phyloP scores from a whole-genome alignment of 2,113 vertebrate genomes.

The Corythornis madagascariensis region DNA sequence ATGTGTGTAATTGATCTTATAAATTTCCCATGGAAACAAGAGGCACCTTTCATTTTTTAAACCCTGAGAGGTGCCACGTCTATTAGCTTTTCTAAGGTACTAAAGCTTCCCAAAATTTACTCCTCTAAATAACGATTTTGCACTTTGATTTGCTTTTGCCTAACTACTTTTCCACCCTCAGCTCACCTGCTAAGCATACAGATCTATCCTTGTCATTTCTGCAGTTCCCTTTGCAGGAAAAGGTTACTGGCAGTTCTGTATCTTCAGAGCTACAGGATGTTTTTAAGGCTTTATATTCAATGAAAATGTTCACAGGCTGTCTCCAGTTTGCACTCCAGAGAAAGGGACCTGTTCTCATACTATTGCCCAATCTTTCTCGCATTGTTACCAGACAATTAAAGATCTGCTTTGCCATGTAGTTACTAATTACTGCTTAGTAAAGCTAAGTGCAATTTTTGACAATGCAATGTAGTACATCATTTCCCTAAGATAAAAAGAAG shows the following conservation, averaged over 20 bases:
- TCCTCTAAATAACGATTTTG: neutral
- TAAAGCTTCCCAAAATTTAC: neutral
- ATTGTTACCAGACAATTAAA: neutral
- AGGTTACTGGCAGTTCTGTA: neutral
- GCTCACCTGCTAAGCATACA: rapidly evolving
- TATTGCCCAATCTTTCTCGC: neutral
- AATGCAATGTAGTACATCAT: neutral
- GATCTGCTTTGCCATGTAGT: neutral
- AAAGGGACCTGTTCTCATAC: neutral
- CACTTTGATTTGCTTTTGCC: neutral
- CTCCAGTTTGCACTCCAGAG: neutral
- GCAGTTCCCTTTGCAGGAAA: neutral
- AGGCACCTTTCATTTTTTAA: neutral
- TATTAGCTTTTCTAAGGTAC: neutral
- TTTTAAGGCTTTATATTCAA: neutral
- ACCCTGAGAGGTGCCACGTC: neutral
- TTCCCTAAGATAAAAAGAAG: neutral
- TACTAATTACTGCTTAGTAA: conserved; percentile 25
- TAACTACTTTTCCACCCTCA: neutral
- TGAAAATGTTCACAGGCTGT: neutral
- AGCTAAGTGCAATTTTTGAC: neutral
- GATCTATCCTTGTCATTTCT: neutral
- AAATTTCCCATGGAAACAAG: neutral
- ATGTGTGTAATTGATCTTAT: neutral
- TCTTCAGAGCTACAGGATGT: neutral